Evolutionary conservation across 2,797 vertebrate species (phyloP).

Genomic region (Zenarchopterus dispar): DNA sequence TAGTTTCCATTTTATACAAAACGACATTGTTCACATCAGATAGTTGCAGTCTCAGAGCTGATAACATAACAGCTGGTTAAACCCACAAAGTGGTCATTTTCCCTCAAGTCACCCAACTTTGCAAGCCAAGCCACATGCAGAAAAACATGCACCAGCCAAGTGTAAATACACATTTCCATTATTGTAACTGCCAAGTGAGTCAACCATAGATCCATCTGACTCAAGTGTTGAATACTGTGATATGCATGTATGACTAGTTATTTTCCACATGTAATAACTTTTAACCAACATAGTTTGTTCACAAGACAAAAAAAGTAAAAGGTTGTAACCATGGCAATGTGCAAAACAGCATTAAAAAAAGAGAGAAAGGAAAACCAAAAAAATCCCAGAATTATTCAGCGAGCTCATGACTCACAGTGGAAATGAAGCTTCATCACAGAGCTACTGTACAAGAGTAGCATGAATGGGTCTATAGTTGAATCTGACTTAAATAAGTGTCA

Average conservation of each 20-base stretch:
- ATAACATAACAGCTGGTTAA: conserved; percentile 34
- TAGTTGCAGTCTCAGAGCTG: conserved; percentile 71
- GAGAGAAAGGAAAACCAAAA: conserved; percentile 23
- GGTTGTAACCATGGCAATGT: conserved; percentile 68
- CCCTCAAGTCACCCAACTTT: conserved; percentile 39
- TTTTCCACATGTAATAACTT: conserved; percentile 51
- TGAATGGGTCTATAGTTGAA: conserved; percentile 51
- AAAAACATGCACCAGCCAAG: conserved; percentile 58
- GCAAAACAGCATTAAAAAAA: conserved; percentile 71
- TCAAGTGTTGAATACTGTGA: conserved; percentile 47
- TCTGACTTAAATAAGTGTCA: conserved; percentile 35
- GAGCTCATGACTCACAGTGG: conserved; percentile 76
- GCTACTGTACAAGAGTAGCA: conserved; percentile 42
- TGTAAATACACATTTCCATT: conserved; percentile 46
- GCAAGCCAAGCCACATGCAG: conserved; percentile 67
- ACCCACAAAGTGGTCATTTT: conserved; percentile 31
- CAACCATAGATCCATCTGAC: conserved; percentile 50
- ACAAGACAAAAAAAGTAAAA: conserved; percentile 36
- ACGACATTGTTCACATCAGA: conserved; percentile 54
- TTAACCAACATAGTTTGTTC: conserved; percentile 54
- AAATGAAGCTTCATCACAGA: conserved; percentile 62
- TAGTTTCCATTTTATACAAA: conserved; percentile 34
- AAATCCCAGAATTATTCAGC: conserved; percentile 54
- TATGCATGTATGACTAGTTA: conserved; percentile 40
- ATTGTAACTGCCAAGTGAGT: conserved; percentile 34